These are phyloP conservation scores for Podargus strigoides DNA, from an alignment of 2,797 vertebrate genomes.

Conservation along the genomic window DNA sequence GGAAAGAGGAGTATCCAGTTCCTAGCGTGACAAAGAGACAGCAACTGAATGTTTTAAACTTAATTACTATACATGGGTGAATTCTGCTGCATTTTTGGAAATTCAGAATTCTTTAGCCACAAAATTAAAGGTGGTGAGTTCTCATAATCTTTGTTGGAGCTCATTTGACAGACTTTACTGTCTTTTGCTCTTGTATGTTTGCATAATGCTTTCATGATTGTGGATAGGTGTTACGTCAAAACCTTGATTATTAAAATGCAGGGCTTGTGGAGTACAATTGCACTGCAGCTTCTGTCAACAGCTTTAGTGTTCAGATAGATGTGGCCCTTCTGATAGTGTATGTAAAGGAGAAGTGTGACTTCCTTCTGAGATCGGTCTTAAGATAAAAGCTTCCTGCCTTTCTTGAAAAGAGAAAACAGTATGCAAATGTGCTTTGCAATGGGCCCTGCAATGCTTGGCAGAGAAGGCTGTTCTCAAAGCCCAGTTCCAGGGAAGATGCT, in stretches of 20 bases:
- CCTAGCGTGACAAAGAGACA: background rate
- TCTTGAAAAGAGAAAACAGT: background rate
- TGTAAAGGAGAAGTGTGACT: background rate
- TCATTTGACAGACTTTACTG: background rate
- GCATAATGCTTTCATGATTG: background rate
- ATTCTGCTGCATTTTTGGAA: background rate
- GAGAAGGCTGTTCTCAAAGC: accelerated
- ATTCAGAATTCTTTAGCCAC: background rate
- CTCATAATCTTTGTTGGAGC: background rate
- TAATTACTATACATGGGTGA: accelerated
- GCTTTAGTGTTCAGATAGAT: background rate
- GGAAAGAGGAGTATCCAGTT: background rate
- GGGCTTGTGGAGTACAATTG: background rate
- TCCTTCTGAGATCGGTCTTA: background rate
- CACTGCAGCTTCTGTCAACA: background rate
- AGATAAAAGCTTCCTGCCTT: background rate
- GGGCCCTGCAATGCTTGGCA: background rate
- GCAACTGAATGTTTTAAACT: background rate
- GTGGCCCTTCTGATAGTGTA: background rate
- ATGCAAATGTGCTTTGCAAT: background rate
- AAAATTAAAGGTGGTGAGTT: background rate
- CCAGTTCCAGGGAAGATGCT: background rate
- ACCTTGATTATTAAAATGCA: background rate
- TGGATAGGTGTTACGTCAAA: background rate
- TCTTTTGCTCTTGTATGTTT: accelerated